phyloP scores from a whole-genome alignment of 1,140 invertebrate species.

The Helicoverpa armigera region DNA sequence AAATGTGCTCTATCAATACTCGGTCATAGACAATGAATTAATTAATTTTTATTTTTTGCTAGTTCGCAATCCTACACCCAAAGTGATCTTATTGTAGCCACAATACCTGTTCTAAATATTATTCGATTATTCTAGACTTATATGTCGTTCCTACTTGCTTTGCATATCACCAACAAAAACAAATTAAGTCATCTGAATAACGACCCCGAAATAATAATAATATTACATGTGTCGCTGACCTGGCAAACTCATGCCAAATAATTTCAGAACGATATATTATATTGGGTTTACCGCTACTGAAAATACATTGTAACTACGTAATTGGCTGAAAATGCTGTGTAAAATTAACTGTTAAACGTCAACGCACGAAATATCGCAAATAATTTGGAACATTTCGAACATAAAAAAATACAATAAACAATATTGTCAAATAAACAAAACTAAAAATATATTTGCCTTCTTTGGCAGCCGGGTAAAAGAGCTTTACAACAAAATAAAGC shows the following conservation, averaged over 20 bases:
- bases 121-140: background rate
- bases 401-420: too few relatives aligned
- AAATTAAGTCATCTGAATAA: background rate
- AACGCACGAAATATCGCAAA: background rate
- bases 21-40: background rate
- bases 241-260: background rate
- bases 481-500: constrained; percentile 36
- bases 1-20: background rate
- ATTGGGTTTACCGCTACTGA: constrained; percentile 14
- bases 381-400: background rate
- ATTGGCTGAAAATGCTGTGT: constrained; percentile 18
- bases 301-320: background rate
- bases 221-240: constrained; percentile 22
- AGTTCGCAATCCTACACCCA: background rate
- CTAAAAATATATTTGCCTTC: background rate
- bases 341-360: background rate
- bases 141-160: background rate
- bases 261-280: background rate
- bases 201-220: background rate
- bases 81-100: background rate
- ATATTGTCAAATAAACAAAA: too few relatives aligned
- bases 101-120: background rate
- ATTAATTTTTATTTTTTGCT: background rate
- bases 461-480: background rate
- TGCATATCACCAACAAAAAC: background rate